phyloP scores from a whole-genome alignment of 2,797 vertebrate genomes.

The Carapus acus region DNA sequence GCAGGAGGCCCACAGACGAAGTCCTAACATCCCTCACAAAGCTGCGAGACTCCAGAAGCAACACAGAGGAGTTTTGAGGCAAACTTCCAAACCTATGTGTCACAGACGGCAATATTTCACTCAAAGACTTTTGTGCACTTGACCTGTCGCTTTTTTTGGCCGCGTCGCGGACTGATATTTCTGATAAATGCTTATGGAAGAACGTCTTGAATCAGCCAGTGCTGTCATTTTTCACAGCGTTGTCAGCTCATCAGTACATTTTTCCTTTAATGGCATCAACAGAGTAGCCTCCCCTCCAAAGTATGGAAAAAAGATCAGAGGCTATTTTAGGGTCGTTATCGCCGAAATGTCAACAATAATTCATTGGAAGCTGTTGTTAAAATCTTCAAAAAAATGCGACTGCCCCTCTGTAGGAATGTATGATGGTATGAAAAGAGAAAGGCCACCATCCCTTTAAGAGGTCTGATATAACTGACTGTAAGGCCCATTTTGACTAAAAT shows the following conservation, averaged over 20 bases:
- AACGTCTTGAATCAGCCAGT: not conserved
- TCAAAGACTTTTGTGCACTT: slow-evolving; percentile 21
- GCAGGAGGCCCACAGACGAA: slow-evolving; percentile 61
- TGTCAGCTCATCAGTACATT: not conserved
- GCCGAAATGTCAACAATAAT: slow-evolving; percentile 25
- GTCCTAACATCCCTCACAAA: slow-evolving; percentile 69
- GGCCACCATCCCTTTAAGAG: slow-evolving; percentile 52
- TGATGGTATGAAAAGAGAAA: slow-evolving; percentile 45
- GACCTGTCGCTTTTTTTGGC: slow-evolving; percentile 4
- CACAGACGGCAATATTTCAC: slow-evolving; percentile 24
- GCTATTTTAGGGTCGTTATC: slow-evolving; percentile 38
- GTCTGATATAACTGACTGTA: slow-evolving; percentile 40
- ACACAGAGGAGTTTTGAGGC: slow-evolving; percentile 74
- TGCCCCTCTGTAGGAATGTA: slow-evolving; percentile 21
- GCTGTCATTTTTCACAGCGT: not conserved
- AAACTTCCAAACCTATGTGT: slow-evolving; percentile 16
- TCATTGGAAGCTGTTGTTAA: slow-evolving; percentile 23
- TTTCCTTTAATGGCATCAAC: slow-evolving; percentile 13
- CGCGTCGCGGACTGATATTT: slow-evolving; percentile 27
- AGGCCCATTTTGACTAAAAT: slow-evolving; percentile 65
- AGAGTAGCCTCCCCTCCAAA: slow-evolving; percentile 16
- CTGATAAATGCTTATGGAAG: slow-evolving; percentile 52
- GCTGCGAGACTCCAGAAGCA: slow-evolving; percentile 68
- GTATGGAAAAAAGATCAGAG: slow-evolving; percentile 6
- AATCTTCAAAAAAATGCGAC: slow-evolving; percentile 21